phyloP scores from a whole-genome alignment of 2,113 vertebrate genomes.

The Taurulus bubalis region DNA sequence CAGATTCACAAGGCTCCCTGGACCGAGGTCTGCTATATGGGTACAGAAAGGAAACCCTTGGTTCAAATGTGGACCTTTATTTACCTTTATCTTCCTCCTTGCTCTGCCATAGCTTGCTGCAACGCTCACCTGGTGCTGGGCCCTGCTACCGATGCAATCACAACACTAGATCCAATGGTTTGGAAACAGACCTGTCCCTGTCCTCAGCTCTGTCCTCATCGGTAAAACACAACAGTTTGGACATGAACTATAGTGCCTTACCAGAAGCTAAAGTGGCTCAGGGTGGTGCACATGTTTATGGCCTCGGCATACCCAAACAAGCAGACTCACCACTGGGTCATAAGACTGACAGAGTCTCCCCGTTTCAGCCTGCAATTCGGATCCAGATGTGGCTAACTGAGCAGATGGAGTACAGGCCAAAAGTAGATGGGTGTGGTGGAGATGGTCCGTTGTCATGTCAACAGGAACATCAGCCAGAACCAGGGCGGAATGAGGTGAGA shows the following conservation, averaged over 20 bases:
- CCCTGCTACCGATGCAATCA: slow-evolving; percentile 87
- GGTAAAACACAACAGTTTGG: slow-evolving; percentile 86
- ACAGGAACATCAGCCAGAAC: slow-evolving; percentile 78
- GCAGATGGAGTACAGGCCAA: slow-evolving; percentile 88
- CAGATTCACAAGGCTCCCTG: slow-evolving; percentile 80
- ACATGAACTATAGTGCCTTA: slow-evolving; percentile 90
- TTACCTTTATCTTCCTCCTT: slow-evolving; percentile 73
- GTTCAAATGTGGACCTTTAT: slow-evolving; percentile 81
- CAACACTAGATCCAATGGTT: slow-evolving; percentile 40
- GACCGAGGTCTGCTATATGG: slow-evolving; percentile 81
- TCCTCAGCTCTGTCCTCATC: slow-evolving; percentile 81
- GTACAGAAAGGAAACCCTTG: slow-evolving; percentile 79
- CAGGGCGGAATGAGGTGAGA: slow-evolving; percentile 86
- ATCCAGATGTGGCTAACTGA: slow-evolving; percentile 97
- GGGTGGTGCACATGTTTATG: background rate
- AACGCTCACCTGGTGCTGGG: slow-evolving; percentile 79
- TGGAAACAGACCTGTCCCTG: slow-evolving; percentile 76
- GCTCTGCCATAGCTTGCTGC: slow-evolving; percentile 80
- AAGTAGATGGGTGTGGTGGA: slow-evolving; percentile 29
- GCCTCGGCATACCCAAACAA: slow-evolving; percentile 76
- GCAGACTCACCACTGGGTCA: slow-evolving; percentile 81
- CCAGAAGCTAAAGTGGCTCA: slow-evolving; percentile 83
- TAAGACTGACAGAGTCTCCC: slow-evolving; percentile 84
- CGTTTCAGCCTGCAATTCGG: slow-evolving; percentile 90
- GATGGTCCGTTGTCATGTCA: slow-evolving; percentile 81